Evolutionary conservation across 2,797 vertebrate genomes (phyloP), one percentile per base, ranked within the genome.

Genomic region (Onychomys leucogaster): DNA sequence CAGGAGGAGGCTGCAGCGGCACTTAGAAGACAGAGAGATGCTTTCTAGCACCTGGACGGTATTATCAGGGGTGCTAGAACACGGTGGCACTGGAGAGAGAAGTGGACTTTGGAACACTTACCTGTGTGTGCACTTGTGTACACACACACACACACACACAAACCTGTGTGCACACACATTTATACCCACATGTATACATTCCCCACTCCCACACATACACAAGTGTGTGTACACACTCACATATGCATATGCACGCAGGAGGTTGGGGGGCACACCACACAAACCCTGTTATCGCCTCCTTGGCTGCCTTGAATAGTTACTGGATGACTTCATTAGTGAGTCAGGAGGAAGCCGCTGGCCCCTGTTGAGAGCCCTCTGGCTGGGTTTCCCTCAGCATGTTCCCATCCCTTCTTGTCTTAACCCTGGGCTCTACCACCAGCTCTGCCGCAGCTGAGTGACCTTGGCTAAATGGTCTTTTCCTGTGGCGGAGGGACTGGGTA

Each of bases 251-350:
- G 32, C 88, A 13, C 34, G 52, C 37, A 59, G 52, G 37, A 75
- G 69, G 69, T 12, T 59, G 69, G 25, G 23, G 37, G 52, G 37
- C 34, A 17, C 0, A 9, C 2, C 16, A 46, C 0, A 1, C 21
- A 7, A 67, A 27, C 7, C 59, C 83, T 11, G 21, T n/a, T 2
- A 1, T 14, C 2, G 23, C 75, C 19, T 17, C 3, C 0, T 0
- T 0, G 25, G 27, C 27, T 4, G 0, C 32, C 71, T 6, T 37
- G 34, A 69, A 5, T 23, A 16, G 29, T n/a, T n/a, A 23, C n/a
- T 23, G 32, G 55, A 19, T n/a, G 63, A 87, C 52, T 52, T 34
- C 37, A 65, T 69, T 73, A 32, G 32, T n/a, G 59, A 37, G 6
- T 23, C 88, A 11, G 49, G 63, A 94, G 92, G 65, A 67, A 43